Conservation (phyloP, 2,888 invertebrate species). For the Sclerodermus sp. region DNA sequence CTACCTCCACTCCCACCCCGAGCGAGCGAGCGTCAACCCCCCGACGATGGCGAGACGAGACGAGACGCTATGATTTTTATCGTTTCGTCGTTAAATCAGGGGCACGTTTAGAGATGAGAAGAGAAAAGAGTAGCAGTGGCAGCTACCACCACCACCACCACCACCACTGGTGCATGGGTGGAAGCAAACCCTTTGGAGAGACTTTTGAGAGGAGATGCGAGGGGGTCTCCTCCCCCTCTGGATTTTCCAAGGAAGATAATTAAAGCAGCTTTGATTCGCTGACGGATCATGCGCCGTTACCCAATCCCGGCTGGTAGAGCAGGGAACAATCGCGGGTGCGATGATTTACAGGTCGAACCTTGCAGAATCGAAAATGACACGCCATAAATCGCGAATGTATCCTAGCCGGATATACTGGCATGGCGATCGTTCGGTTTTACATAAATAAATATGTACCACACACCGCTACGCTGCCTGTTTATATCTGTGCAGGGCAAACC, state of each 20-base stretch:
- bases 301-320: too few species aligned
- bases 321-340: neutral
- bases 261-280: neutral
- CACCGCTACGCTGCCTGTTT: too few species aligned
- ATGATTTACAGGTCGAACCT: slow-evolving; percentile 7
- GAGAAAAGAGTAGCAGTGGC: too few species aligned
- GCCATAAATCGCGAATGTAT: slow-evolving; percentile 15
- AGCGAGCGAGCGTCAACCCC: too few species aligned
- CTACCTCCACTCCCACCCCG: slow-evolving; percentile 1
- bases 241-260: neutral
- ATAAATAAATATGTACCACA: slow-evolving; percentile 34
- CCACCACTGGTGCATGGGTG: neutral
- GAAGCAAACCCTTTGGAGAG: too few species aligned
- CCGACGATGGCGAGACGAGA: too few species aligned
- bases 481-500: too few species aligned
- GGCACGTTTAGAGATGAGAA: too few species aligned
- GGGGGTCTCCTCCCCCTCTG: too few species aligned
- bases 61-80: too few species aligned
- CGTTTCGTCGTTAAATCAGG: too few species aligned
- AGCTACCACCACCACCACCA: neutral
- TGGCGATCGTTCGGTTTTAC: slow-evolving; percentile 23
- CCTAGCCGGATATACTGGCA: slow-evolving; percentile 9
- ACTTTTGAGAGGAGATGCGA: neutral
- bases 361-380: slow-evolving; percentile 6
- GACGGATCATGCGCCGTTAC: neutral